phyloP scores from a whole-genome alignment of 2,888 invertebrate genomes.

The Drosophila mimetica region DNA sequence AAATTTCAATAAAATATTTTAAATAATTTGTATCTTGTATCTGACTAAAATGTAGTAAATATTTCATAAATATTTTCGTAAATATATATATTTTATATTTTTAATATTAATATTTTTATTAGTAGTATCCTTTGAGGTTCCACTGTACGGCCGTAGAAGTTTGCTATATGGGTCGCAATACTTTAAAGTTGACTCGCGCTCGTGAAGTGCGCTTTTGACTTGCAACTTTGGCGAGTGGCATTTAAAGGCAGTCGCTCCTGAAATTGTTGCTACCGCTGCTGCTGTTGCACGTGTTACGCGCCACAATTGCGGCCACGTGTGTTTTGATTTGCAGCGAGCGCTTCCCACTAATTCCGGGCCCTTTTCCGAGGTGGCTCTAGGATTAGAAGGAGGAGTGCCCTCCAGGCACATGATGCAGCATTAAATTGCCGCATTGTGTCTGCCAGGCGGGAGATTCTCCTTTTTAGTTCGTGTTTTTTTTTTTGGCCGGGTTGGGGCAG shows the following conservation, averaged over 20 bases:
- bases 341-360: conserved; percentile 49
- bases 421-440: conserved; percentile 84
- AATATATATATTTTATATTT: no score
- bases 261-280: conserved; percentile 19
- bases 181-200: conserved; percentile 29
- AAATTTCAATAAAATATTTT: no score
- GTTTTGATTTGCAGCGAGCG: conserved; percentile 84
- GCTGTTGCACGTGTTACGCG: conserved; percentile 78
- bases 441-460: conserved; percentile 57
- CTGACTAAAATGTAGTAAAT: no score
- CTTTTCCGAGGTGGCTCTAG: conserved; percentile 25
- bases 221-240: conserved; percentile 54
- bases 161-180: conserved; percentile 41
- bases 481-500: conserved; percentile 40
- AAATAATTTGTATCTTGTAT: no score
- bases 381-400: conserved; percentile 51
- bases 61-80: no score
- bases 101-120: no score
- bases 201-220: conserved; percentile 74
- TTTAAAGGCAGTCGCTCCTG: conserved; percentile 30
- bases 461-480: background rate
- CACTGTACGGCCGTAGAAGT: conserved; percentile 22
- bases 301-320: conserved; percentile 85
- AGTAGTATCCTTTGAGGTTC: background rate
- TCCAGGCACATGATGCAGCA: conserved; percentile 83